phyloP scores from a whole-genome alignment of 2,888 invertebrate genomes.

The Aphidius colemani region DNA sequence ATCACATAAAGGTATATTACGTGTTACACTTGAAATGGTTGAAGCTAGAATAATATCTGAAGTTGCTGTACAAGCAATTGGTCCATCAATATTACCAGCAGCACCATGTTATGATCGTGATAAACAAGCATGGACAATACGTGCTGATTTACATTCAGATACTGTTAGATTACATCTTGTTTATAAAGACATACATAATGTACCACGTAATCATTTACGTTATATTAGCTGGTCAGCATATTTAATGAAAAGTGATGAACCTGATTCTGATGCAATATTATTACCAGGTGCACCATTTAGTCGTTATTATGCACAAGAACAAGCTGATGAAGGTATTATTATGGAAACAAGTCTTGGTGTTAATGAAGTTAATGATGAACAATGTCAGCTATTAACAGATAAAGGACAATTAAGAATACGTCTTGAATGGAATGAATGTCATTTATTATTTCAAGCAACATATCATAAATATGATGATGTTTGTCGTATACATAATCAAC shows the following conservation, averaged over 20 bases:
- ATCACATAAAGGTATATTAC: slow-evolving; percentile 67
- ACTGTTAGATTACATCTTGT: slow-evolving; percentile 75
- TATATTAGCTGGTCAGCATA: slow-evolving; percentile 75
- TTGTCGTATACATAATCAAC: slow-evolving; percentile 77
- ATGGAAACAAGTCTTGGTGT: slow-evolving; percentile 80
- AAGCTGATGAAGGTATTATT: slow-evolving; percentile 77
- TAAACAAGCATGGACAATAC: slow-evolving; percentile 78
- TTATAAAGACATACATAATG: slow-evolving; percentile 77
- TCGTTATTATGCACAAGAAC: slow-evolving; percentile 81
- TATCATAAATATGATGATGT: slow-evolving; percentile 86
- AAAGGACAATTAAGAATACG: slow-evolving; percentile 77
- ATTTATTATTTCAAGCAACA: slow-evolving; percentile 78
- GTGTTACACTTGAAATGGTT: slow-evolving; percentile 74
- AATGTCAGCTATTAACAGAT: slow-evolving; percentile 72
- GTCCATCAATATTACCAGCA: slow-evolving; percentile 64
- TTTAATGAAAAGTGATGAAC: slow-evolving; percentile 68
- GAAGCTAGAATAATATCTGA: slow-evolving; percentile 74
- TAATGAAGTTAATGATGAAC: slow-evolving; percentile 73
- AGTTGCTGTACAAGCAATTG: slow-evolving; percentile 62
- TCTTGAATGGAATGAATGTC: slow-evolving; percentile 82
- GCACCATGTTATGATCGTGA: slow-evolving; percentile 78
- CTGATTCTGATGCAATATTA: slow-evolving; percentile 67
- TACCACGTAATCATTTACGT: slow-evolving; percentile 77
- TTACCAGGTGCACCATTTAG: slow-evolving; percentile 77
- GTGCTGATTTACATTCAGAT: slow-evolving; percentile 78